Evolutionary conservation across 1,140 invertebrate genomes (phyloP), one percentile per base, ranked within the genome.

Genomic region (Cydia amplana): DNA sequence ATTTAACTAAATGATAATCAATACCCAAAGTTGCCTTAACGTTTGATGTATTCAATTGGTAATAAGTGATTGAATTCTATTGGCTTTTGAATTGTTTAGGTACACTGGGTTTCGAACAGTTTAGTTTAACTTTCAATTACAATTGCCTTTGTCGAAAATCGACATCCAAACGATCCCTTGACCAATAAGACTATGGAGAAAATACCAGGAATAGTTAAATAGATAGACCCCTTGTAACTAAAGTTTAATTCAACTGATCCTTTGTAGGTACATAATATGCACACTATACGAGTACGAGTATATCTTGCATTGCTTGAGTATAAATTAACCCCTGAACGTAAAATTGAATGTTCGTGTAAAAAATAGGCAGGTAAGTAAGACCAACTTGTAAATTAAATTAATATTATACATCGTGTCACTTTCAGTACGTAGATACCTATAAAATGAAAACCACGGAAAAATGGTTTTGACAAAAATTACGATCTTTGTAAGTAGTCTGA

Each of bases 1-100:
- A 23, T 60, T 60, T 12, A 4, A 23, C 2, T 60, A 18, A 12
- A 60, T 4, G 18, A 12, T 0, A 60, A 55, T n/a, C n/a, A 18
- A 36, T 70, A 18, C n/a, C 32, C 36, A 70, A 40, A 70, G 28
- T 70, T 70, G 16, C 36, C 10, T 70, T 36, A 40, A n/a, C 65
- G 65, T 70, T 70, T 70, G 65, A 40, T 70, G 65, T 70, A 70
- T 70, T 70, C 65, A 70, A 9, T 70, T 36, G 28, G 65, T 40
- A 70, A 70, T 60, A 60, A 60, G 55, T 70, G 65, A 70, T 70
- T 70, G 65, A 70, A 70, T 40, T 70, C 65, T 70, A 67, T 67
- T 70, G 65, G 65, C 65, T 70, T 70, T 70, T 70, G 65, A 70
- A 70, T 70, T 70, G 65, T 70, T 70, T 70, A 36, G 65, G 36